Evolutionary conservation across 2,888 invertebrate species (phyloP).

Genomic region (Deroplatys truncata): DNA sequence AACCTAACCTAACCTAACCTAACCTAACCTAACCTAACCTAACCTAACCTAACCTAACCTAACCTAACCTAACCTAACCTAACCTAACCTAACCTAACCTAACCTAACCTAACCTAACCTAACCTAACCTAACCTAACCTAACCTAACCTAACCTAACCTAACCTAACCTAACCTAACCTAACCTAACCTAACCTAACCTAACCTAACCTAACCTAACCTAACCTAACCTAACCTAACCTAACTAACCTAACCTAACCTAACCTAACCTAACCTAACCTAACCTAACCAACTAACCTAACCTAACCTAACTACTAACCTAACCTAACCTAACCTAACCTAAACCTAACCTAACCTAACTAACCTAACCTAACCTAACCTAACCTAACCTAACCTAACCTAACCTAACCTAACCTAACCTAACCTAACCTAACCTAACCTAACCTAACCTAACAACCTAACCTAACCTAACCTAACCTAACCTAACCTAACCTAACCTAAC

Average conservation of each 20-base stretch:
- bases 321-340: conserved; percentile 33
- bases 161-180: too few relatives aligned
- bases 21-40: background rate
- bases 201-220: too few relatives aligned
- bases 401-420: conserved; percentile 20
- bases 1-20: conserved; percentile 23
- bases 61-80: too few relatives aligned
- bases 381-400: conserved; percentile 24
- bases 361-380: conserved; percentile 34
- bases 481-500: too few relatives aligned
- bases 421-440: conserved; percentile 20
- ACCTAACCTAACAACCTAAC: conserved; percentile 11
- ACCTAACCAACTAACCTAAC: too few relatives aligned
- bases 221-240: too few relatives aligned
- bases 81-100: too few relatives aligned
- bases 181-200: conserved; percentile 23
- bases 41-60: too few relatives aligned
- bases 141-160: too few relatives aligned
- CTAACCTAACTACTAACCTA: conserved; percentile 3
- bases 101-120: background rate
- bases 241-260: too few relatives aligned
- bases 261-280: too few relatives aligned
- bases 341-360: conserved; percentile 33
- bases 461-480: conserved; percentile 27
- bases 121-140: conserved; percentile 28